Base-by-base conservation (phyloP, 1,140 invertebrate species). In the Pentalonia nigronervosa region DNA sequence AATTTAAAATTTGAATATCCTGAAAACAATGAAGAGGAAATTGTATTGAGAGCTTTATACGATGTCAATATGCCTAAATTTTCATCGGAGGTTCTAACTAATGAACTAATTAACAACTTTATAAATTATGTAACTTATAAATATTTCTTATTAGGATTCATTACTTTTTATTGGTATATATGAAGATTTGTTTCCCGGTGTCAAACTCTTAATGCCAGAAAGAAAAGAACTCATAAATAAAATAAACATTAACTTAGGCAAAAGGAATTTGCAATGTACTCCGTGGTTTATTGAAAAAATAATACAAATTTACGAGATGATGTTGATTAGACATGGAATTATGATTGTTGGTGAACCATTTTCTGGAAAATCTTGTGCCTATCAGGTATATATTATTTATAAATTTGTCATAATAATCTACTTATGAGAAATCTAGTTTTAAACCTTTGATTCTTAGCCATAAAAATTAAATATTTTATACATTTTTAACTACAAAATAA, bases 51-150 rank as follows among this genome's bases (percentile, higher is more conserved):
- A 92, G 98, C 98, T 60, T 98, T 99, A 94, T 97, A 98, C 94
- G 98, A 99, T 95, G 98, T 99, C 45, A 99, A 99, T 96, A 96
- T 99, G 94, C 98, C 99, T 23, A 99, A 99, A 96, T 99, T 99
- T 95, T 95, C 99, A 45, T 97, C 97, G 23, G 96, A 97, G 95
- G 96, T 96, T 76, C 17, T 76, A 76, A 93, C 87, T 90, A 94
- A 34, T 83, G 20, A 21, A 21, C 50, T 53, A 67, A 41, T 86
- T 30, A 50, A 91, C 25, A 17, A 91, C 45, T 89, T 87, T 53
- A 50, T 93, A 45, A 89, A 93, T 93, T 89, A 41, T 34, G 30
- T 34, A 45, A 86, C 23, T n/a, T n/a, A 17, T 25, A 76, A 21
- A 47, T 34, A 47, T 41, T 36, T 86, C 45, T 53, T 93, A 94